Evolutionary conservation across 2,113 vertebrate species (phyloP).

Genomic region (Acrocephalus arundinaceus): DNA sequence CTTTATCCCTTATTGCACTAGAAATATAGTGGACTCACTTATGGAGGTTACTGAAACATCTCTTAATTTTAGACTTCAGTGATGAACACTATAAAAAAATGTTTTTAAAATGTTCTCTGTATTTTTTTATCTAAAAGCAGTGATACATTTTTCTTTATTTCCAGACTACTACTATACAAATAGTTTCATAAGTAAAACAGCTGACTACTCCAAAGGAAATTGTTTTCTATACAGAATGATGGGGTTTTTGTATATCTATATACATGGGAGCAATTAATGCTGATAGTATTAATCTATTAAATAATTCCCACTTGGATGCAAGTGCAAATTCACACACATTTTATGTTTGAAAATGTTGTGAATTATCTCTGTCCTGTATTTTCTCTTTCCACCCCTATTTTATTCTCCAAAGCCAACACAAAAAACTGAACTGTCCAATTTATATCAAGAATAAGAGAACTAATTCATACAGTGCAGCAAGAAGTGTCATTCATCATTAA

Average conservation of each 20-base stretch:
- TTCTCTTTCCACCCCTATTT: background rate
- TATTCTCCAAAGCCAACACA: background rate
- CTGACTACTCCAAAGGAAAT: background rate
- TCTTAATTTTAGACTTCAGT: background rate
- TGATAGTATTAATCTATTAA: background rate
- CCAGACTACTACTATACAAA: background rate
- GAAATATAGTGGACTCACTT: background rate
- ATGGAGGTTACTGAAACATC: background rate
- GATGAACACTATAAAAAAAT: background rate
- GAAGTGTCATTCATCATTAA: constrained; percentile 22
- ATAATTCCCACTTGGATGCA: background rate
- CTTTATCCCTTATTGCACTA: background rate
- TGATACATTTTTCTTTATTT: background rate
- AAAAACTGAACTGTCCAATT: background rate
- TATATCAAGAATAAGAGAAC: background rate
- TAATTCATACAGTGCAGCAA: background rate
- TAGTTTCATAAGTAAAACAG: background rate
- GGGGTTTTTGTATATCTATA: background rate
- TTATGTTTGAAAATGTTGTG: background rate
- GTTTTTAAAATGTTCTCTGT: background rate
- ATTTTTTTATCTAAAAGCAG: background rate
- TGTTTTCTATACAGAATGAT: background rate
- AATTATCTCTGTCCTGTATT: background rate
- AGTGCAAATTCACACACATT: background rate
- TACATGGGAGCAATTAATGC: background rate